Evolutionary conservation across 2,113 vertebrate species (phyloP).

Genomic region (Sterna hirundo): DNA sequence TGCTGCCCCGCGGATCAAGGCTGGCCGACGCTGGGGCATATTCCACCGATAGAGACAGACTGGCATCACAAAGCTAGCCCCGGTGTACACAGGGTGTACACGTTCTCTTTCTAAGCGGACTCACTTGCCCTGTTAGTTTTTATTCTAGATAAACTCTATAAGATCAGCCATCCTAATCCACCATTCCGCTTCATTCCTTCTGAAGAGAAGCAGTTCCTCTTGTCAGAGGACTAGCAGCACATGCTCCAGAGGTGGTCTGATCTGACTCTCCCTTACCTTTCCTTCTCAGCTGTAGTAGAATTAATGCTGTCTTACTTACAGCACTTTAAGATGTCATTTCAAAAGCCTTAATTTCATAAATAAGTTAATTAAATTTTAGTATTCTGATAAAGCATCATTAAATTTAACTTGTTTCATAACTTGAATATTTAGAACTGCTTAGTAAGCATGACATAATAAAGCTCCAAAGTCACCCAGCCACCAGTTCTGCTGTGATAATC

Average conservation of each 20-base stretch:
- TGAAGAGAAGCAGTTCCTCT: neutral
- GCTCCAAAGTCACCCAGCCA: neutral
- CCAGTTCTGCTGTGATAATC: neutral
- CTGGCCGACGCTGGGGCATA: neutral
- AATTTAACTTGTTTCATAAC: neutral
- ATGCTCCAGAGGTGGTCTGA: neutral
- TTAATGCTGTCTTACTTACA: neutral
- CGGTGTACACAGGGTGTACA: rapidly evolving
- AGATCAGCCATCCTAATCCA: neutral
- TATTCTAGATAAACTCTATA: neutral
- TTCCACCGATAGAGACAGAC: neutral
- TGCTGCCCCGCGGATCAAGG: neutral
- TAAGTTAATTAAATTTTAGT: neutral
- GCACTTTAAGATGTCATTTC: neutral
- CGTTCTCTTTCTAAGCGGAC: neutral
- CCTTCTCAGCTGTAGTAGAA: neutral
- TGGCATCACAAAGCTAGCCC: neutral
- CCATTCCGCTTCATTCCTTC: neutral
- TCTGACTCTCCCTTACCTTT: neutral
- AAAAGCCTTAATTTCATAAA: neutral
- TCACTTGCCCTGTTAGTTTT: neutral
- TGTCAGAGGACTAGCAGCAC: neutral
- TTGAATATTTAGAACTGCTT: neutral
- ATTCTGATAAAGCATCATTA: neutral
- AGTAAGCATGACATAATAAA: neutral